A percentile compares a stretch with the other conserved stretches of the same genome.
phyloP scores from a whole-genome alignment of 2,797 vertebrate species.

The Crotalus adamanteus region DNA sequence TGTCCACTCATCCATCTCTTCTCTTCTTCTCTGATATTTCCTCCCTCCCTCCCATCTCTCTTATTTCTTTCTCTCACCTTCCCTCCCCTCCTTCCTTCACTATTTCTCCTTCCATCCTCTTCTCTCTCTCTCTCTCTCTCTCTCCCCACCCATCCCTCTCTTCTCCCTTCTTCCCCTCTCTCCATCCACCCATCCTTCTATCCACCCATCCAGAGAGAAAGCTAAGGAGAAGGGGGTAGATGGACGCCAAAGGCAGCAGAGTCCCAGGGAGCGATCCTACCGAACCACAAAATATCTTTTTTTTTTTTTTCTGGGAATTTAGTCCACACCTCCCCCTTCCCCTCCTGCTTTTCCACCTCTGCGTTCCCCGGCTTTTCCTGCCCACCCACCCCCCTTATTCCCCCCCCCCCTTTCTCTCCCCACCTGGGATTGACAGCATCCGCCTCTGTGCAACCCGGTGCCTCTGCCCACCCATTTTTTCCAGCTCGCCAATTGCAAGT shows the following conservation, averaged over 20 bases:
- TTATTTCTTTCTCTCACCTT: background rate
- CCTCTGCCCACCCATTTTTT: constrained; percentile 58
- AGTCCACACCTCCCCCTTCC: accelerated
- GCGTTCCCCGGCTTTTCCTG: background rate
- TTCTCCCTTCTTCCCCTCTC: background rate
- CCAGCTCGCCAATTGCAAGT: constrained; percentile 65
- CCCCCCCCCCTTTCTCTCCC: background rate
- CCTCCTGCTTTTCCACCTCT: background rate
- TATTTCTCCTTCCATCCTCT: background rate
- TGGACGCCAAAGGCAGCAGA: background rate
- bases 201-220: background rate
- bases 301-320: background rate
- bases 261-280: background rate
- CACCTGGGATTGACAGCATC: background rate
- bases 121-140: too few species aligned
- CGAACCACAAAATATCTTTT: background rate
- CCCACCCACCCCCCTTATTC: too few species aligned
- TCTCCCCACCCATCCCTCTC: too few species aligned
- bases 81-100: background rate
- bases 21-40: too few species aligned
- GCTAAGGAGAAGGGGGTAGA: background rate
- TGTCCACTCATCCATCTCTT: too few species aligned
- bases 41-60: background rate
- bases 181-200: background rate
- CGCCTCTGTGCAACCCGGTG: constrained; percentile 38